Evolutionary conservation across 2,113 vertebrate species (phyloP).

Genomic region (Corythoichthys haematopterus): DNA sequence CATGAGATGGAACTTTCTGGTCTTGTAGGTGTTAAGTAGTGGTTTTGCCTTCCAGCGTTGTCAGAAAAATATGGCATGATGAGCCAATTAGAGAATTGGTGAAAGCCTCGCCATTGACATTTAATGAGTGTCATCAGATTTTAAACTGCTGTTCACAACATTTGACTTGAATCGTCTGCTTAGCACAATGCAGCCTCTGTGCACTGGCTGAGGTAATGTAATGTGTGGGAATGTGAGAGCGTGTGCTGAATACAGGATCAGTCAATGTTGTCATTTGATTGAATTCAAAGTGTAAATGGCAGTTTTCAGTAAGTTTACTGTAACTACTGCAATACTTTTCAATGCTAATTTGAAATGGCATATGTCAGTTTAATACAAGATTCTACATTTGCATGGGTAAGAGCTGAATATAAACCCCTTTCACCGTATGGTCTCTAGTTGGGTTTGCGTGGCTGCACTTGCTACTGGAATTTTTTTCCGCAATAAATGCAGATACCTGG

Average conservation of each 20-base stretch:
- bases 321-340: neutral
- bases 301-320: neutral
- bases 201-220: constrained; percentile 5
- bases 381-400: neutral
- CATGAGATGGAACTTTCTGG: neutral
- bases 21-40: neutral
- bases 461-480: neutral
- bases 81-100: neutral
- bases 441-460: neutral
- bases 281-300: neutral
- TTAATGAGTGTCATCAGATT: constrained; percentile 34
- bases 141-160: constrained; percentile 15
- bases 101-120: neutral
- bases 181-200: constrained; percentile 43
- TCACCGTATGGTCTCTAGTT: neutral
- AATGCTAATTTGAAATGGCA: neutral
- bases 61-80: neutral
- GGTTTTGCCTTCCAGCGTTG: neutral
- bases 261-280: neutral
- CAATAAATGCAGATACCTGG: too few relatives aligned
- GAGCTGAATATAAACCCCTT: neutral
- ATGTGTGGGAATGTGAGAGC: neutral
- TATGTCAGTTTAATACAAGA: neutral
- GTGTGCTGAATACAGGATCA: constrained; percentile 23
- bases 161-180: neutral